Conservation (phyloP, 2,113 vertebrate species). For the Pterocles gutturalis region DNA sequence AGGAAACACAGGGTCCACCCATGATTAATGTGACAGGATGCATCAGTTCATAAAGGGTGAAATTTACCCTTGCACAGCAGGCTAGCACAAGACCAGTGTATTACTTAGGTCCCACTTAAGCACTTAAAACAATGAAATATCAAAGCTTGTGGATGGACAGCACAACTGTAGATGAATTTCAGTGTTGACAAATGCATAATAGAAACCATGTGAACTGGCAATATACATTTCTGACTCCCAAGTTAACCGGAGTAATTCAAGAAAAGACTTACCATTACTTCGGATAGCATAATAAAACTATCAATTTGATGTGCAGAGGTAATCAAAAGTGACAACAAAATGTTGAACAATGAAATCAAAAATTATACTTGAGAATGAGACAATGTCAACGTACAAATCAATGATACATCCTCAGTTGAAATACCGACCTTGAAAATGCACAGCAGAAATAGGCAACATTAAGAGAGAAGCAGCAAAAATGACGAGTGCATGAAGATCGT, state of each 20-base stretch:
- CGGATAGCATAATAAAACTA: neutral
- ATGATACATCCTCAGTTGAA: neutral
- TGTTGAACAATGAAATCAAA: neutral
- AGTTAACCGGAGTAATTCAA: neutral
- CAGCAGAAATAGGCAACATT: neutral
- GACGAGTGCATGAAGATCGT: neutral
- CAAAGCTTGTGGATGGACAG: neutral
- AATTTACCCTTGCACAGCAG: slow-evolving; percentile 36
- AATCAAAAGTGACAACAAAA: slow-evolving; percentile 15
- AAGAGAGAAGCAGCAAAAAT: neutral
- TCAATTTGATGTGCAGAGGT: neutral
- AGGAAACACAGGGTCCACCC: slow-evolving; percentile 35
- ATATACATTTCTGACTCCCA: neutral
- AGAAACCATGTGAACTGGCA: neutral
- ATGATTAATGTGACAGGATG: slow-evolving; percentile 68
- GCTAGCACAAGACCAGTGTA: neutral
- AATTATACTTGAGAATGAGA: neutral
- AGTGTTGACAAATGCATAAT: neutral
- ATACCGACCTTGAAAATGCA: neutral
- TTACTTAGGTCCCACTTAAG: slow-evolving; percentile 38
- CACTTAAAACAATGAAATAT: neutral
- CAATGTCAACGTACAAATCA: neutral
- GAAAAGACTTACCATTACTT: neutral
- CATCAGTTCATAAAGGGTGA: slow-evolving; percentile 65
- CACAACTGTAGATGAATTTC: neutral